Base-by-base conservation (phyloP, 2,888 invertebrate species). In the Pseudoips prasinana region DNA sequence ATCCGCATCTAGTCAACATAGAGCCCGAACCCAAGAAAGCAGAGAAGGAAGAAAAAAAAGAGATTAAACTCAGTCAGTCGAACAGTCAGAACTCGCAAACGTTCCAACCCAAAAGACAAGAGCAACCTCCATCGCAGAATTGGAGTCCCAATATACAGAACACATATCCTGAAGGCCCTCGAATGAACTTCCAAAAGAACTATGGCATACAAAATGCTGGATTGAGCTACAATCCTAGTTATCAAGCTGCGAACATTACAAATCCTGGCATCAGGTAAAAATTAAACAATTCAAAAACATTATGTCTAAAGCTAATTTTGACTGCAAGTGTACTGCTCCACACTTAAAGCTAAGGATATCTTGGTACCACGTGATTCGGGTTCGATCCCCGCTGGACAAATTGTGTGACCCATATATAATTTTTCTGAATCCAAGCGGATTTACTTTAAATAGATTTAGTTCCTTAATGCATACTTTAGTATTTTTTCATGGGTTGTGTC, bases 1-100 rank as follows among this genome's bases (percentile, higher is more conserved):
- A 90, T 49, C 89, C 90, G 0, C 90, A 90, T 47, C 61, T 90
- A 0, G 87, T 86, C 11, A 84, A 88, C 57, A 73, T 72, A 0
- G 85, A 86, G 0, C 75, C 86, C 0, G 82, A 85, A 22, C 69
- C 46, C 1, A 82, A 74, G 42, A 81, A 83, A 41, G 28, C 45
- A 0, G 83, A 85, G 1, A 77, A 82, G 33, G 83, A 83, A 0
- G 75, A 81, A 8, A 81, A 81, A 39, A 79, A 79, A 25, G 84
- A 83, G 1, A 22, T 46, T 0, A 79, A 81, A 47, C 50, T 57
- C 0, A 71, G 51, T 22, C 78, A 71, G 7, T 53, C 62, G 7
- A 20, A 20, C 10, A 72, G 58, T 39, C 73, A 65, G 35, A 75
- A 55, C 45, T 62, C 67, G 0, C 76, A 64, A 23, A 55, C 26